Evolutionary conservation across 2,888 invertebrate species (phyloP).

Genomic region (Asteroscopus sphinx): DNA sequence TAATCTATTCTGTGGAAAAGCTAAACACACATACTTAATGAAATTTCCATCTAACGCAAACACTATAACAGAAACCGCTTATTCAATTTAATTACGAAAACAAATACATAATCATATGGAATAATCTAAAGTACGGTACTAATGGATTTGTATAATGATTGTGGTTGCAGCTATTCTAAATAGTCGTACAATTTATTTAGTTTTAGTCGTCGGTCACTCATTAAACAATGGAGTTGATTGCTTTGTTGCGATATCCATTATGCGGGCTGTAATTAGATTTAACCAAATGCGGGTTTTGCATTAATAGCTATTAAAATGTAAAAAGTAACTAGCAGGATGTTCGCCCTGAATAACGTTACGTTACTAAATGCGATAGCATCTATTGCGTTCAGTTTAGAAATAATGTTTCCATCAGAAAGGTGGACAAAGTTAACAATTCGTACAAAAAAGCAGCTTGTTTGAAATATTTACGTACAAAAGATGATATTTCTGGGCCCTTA

Average conservation of each 20-base stretch:
- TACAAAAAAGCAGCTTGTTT: background rate
- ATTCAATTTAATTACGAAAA: slow-evolving; percentile 72
- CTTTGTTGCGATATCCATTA: slow-evolving; percentile 84
- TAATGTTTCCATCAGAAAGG: slow-evolving; percentile 14
- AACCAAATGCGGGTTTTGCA: slow-evolving; percentile 86
- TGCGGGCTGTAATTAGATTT: slow-evolving; percentile 87
- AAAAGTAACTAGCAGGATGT: slow-evolving; percentile 74
- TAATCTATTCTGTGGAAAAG: slow-evolving; percentile 25
- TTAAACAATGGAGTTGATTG: slow-evolving; percentile 87
- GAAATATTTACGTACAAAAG: background rate
- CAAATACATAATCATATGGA: slow-evolving; percentile 66
- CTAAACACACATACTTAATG: slow-evolving; percentile 34
- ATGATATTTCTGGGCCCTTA: too few species aligned
- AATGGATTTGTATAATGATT: slow-evolving; percentile 77
- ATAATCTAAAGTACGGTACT: slow-evolving; percentile 73
- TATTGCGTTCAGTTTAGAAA: slow-evolving; percentile 40
- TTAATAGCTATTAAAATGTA: slow-evolving; percentile 73
- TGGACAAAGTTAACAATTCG: background rate
- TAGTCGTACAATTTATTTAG: slow-evolving; percentile 79
- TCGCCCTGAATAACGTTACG: slow-evolving; percentile 66
- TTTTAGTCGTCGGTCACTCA: slow-evolving; percentile 83
- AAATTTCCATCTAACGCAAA: slow-evolving; percentile 47
- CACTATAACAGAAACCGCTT: slow-evolving; percentile 60
- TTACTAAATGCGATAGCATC: slow-evolving; percentile 53
- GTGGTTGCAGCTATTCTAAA: slow-evolving; percentile 79